Percentiles rank a stretch among this genome's conserved stretches.
phyloP scores from a whole-genome alignment of 2,113 vertebrate species.

The Micronisus gabar region DNA sequence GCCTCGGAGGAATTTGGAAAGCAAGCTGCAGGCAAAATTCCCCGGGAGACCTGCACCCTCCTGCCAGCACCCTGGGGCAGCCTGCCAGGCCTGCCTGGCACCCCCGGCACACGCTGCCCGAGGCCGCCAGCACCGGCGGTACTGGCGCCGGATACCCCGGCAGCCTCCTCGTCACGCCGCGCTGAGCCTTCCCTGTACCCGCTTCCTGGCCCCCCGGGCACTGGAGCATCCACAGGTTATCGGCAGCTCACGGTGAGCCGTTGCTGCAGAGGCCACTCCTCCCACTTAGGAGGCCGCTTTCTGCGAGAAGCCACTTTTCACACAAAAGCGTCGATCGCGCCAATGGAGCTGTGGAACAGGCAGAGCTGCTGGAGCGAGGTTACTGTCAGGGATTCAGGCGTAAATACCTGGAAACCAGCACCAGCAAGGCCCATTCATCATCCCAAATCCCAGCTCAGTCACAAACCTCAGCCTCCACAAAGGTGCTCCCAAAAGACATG shows the following conservation, averaged over 20 bases:
- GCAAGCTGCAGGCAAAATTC: fast-evolving
- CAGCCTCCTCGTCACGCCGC: background rate
- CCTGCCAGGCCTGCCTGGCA: background rate
- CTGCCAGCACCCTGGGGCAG: background rate
- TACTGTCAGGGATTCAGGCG: background rate
- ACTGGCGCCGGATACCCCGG: background rate
- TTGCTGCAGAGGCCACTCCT: fast-evolving
- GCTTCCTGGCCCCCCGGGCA: background rate
- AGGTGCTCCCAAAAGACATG: background rate
- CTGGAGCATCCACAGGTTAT: fast-evolving
- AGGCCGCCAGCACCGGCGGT: too few relatives aligned
- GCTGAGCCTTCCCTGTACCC: background rate
- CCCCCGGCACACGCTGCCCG: background rate
- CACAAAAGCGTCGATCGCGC: fast-evolving
- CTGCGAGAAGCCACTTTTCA: fast-evolving
- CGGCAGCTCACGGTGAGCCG: fast-evolving
- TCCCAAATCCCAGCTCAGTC: background rate
- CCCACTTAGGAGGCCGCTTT: too few relatives aligned
- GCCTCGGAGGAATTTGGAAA: background rate
- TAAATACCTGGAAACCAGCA: background rate
- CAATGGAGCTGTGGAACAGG: fast-evolving
- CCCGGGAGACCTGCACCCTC: background rate
- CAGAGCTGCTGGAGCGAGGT: background rate
- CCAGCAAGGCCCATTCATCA: too few relatives aligned
- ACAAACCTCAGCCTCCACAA: background rate